Evolutionary conservation across 2,888 invertebrate genomes (phyloP).

Genomic region (Platycheirus rosarum): DNA sequence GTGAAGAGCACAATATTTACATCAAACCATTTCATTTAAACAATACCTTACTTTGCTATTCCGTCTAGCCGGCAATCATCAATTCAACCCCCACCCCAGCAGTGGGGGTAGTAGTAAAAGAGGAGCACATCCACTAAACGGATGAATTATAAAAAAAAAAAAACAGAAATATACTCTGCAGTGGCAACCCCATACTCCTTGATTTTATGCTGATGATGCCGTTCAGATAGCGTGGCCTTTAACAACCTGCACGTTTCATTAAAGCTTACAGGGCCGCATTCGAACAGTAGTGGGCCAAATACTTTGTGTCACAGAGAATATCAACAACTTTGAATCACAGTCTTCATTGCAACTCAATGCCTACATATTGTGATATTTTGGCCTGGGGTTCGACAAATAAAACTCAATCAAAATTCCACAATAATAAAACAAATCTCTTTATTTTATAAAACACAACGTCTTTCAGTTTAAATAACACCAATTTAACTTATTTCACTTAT

Average conservation of each 20-base stretch:
- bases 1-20: constrained; percentile 49
- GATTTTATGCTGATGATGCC: constrained; percentile 53
- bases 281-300: no score
- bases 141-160: constrained; percentile 32
- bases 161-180: neutral
- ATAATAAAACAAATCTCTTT: no score
- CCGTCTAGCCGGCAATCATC: constrained; percentile 68
- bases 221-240: constrained; percentile 54
- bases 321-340: no score
- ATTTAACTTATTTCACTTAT: no score
- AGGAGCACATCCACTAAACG: constrained; percentile 14
- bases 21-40: constrained; percentile 33
- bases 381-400: no score
- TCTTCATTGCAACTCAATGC: no score
- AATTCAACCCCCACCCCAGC: constrained; percentile 20
- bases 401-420: no score
- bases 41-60: constrained; percentile 41
- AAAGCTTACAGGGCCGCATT: constrained; percentile 19
- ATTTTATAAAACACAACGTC: no score
- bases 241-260: constrained; percentile 53
- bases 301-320: no score
- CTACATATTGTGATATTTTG: no score
- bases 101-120: no score
- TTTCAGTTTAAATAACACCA: no score
- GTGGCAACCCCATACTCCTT: constrained; percentile 18